Evolutionary conservation across 2,113 vertebrate genomes (phyloP).

Genomic region (Lepus timidus): DNA sequence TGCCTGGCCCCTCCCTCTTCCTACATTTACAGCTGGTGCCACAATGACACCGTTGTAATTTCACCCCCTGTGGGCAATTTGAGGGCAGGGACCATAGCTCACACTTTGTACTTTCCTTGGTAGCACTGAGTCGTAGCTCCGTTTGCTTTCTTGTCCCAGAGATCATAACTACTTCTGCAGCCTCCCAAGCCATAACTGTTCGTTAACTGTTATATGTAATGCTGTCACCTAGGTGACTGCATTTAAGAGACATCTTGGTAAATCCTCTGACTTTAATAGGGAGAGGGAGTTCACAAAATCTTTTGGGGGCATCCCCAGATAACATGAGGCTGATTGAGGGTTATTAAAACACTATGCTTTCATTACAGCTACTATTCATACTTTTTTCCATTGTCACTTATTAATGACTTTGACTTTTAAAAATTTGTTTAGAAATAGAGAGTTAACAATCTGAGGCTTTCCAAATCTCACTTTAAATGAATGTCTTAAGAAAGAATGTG

Average conservation of each 20-base stretch:
- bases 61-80: not conserved
- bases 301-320: not conserved
- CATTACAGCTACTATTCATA: not conserved
- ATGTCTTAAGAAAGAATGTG: not conserved
- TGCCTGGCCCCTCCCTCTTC: not conserved
- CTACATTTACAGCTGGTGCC: not conserved
- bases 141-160: not conserved
- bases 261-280: not conserved
- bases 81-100: not conserved
- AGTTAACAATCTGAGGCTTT: not conserved
- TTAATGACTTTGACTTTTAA: conserved; percentile 44
- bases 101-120: not conserved
- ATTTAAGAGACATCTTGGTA: not conserved
- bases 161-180: conserved; percentile 30
- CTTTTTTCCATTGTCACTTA: not conserved
- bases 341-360: conserved; percentile 6
- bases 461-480: not conserved
- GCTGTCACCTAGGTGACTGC: not conserved
- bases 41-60: not conserved
- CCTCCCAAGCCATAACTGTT: not conserved
- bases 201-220: not conserved
- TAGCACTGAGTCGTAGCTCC: not conserved
- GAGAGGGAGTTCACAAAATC: not conserved
- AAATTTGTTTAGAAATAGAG: conserved; percentile 35
- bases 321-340: not conserved